Percentiles rank a stretch among this genome's conserved stretches.
These are phyloP conservation scores for Indri indri DNA, from an alignment of 2,113 vertebrate species.

Conservation along the genomic window DNA sequence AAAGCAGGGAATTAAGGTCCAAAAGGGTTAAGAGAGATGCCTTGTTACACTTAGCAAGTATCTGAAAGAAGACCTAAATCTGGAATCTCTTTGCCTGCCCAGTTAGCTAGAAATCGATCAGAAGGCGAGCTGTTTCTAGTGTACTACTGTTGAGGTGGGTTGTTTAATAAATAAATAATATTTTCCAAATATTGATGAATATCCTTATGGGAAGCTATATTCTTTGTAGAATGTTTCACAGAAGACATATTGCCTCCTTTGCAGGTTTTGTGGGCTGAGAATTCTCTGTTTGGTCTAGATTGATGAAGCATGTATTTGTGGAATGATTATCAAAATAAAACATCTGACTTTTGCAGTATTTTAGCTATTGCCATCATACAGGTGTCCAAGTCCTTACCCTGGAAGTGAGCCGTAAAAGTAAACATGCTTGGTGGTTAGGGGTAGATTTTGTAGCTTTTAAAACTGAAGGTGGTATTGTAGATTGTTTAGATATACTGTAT, in stretches of 20 bases:
- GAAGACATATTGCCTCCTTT: neutral
- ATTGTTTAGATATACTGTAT: neutral
- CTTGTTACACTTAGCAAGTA: neutral
- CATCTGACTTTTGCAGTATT: neutral
- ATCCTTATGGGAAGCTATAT: neutral
- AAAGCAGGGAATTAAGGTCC: neutral
- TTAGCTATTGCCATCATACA: neutral
- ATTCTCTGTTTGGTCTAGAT: neutral
- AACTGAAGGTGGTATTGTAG: neutral
- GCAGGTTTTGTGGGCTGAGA: neutral
- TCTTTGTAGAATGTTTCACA: neutral
- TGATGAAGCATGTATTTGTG: neutral
- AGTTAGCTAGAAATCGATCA: neutral
- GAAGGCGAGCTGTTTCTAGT: neutral
- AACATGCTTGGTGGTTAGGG: neutral
- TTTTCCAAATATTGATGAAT: neutral
- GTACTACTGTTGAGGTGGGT: neutral
- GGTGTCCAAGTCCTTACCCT: neutral
- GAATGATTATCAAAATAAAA: neutral
- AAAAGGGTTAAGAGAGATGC: neutral
- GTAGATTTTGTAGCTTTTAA: conserved; percentile 15
- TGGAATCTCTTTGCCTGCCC: neutral
- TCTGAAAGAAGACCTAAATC: neutral
- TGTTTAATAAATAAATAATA: neutral
- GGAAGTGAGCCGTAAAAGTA: neutral